Percentiles rank a stretch among this genome's conserved stretches.
Evolutionary conservation across 2,113 vertebrate species (phyloP).

Genomic region (Chaetura pelagica): DNA sequence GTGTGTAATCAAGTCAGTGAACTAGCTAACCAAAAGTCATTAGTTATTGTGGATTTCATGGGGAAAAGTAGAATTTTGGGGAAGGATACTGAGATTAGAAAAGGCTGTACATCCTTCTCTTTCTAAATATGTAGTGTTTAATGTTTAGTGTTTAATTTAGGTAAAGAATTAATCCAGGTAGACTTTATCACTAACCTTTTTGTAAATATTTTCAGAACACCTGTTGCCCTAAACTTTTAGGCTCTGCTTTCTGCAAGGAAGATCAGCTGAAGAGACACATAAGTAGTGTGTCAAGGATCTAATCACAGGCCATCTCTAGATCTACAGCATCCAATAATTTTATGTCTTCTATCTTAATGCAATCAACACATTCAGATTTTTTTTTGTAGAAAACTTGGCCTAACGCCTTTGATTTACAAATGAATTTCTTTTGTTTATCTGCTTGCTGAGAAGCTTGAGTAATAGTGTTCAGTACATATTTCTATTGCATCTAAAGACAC

Average conservation of each 20-base stretch:
- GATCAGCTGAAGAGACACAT: neutral
- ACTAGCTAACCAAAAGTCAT: neutral
- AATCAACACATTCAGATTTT: neutral
- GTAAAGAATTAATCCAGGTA: neutral
- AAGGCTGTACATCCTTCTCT: neutral
- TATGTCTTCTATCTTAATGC: neutral
- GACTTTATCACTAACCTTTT: neutral
- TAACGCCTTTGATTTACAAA: neutral
- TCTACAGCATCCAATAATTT: neutral
- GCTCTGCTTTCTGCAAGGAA: neutral
- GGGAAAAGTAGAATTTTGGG: neutral
- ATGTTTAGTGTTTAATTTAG: neutral
- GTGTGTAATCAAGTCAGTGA: neutral
- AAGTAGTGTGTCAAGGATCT: neutral
- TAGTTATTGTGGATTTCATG: neutral
- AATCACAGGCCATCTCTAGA: neutral
- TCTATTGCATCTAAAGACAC: neutral
- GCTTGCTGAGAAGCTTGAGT: neutral
- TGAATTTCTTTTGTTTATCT: neutral
- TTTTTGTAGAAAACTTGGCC: neutral
- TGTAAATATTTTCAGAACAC: neutral
- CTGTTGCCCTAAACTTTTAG: neutral
- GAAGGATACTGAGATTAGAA: neutral
- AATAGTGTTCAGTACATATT: neutral
- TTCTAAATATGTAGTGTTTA: neutral